phyloP scores from a whole-genome alignment of 2,888 invertebrate species.

The Heteromurus nitidus region DNA sequence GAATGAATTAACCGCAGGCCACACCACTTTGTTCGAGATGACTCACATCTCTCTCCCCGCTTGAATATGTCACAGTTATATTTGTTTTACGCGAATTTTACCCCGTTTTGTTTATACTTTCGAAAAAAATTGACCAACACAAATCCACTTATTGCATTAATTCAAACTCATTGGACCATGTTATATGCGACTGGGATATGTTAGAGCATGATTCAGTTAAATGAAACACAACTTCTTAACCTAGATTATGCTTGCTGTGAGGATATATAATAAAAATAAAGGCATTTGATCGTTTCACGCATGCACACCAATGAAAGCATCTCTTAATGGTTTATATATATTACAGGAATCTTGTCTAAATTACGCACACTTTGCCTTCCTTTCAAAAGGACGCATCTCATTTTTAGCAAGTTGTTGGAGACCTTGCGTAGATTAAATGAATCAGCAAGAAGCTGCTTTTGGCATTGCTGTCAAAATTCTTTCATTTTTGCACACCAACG shows the following conservation, averaged over 20 bases:
- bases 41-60: neutral
- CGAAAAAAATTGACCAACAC: conserved; percentile 10
- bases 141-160: neutral
- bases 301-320: neutral
- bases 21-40: neutral
- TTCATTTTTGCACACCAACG: neutral
- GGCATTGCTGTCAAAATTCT: neutral
- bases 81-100: neutral
- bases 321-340: conserved; percentile 1
- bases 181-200: neutral
- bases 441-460: neutral
- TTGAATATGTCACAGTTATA: neutral
- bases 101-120: neutral
- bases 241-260: neutral
- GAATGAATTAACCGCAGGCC: neutral
- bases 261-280: neutral
- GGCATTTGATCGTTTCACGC: neutral
- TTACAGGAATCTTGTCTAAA: conserved; percentile 42
- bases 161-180: conserved; percentile 29
- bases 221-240: conserved; percentile 3
- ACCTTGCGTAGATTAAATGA: conserved; percentile 25
- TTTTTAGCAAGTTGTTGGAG: neutral
- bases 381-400: neutral
- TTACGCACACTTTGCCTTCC: neutral
- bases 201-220: neutral